A percentile compares a stretch with the other conserved stretches of the same genome.
phyloP scores from a whole-genome alignment of 2,113 vertebrate genomes.

The Phalacrocorax carbo region DNA sequence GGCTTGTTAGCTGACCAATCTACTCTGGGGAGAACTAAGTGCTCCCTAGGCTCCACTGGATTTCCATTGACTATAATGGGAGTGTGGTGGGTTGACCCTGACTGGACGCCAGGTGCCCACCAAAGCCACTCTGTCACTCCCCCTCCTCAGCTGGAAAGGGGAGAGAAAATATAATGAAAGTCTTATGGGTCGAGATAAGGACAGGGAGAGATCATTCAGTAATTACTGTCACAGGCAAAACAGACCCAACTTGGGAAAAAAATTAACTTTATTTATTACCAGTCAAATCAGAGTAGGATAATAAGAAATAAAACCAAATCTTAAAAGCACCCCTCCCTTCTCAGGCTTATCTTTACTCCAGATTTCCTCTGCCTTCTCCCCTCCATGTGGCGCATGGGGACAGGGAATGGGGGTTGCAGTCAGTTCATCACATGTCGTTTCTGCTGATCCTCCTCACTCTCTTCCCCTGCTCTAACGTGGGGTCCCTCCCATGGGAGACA shows the following conservation, averaged over 20 bases:
- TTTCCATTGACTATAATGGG: neutral
- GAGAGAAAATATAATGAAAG: neutral
- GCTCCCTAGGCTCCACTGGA: neutral
- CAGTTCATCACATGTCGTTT: neutral
- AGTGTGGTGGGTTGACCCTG: neutral
- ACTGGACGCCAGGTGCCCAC: neutral
- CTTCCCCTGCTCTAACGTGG: neutral
- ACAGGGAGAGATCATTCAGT: neutral
- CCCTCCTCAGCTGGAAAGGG: neutral
- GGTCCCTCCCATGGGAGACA: neutral
- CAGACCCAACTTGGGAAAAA: neutral
- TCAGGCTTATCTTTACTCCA: neutral
- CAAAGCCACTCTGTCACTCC: neutral
- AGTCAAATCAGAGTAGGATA: neutral
- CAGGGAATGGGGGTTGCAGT: neutral
- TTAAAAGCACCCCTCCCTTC: neutral
- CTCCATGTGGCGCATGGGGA: accelerated
- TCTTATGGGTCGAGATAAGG: neutral
- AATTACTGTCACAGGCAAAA: neutral
- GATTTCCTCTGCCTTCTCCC: neutral
- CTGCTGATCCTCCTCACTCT: neutral
- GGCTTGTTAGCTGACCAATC: neutral
- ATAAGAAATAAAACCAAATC: neutral
- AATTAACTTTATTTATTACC: neutral
- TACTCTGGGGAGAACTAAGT: neutral